phyloP scores from a whole-genome alignment of 2,113 vertebrate species.

The Copsychus sechellarum region DNA sequence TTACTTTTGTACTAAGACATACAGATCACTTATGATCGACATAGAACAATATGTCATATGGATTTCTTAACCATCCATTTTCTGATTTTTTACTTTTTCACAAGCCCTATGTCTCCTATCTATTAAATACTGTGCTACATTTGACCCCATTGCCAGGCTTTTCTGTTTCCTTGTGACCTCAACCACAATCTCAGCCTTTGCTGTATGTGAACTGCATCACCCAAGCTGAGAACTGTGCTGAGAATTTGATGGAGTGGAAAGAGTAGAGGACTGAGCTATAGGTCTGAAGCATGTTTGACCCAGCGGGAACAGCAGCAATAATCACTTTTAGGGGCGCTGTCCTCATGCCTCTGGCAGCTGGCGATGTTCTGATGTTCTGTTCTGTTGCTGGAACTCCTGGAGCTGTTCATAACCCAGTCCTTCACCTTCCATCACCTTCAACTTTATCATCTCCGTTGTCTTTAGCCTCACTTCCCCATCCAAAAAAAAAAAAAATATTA shows the following conservation, averaged over 20 bases:
- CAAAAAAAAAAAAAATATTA: background rate
- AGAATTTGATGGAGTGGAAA: background rate
- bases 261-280: background rate
- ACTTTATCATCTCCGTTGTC: background rate
- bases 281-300: background rate
- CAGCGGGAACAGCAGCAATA: background rate
- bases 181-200: background rate
- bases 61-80: background rate
- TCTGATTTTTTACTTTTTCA: background rate
- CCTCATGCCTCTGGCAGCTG: background rate
- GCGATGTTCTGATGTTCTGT: background rate
- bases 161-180: background rate
- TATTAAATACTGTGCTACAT: background rate
- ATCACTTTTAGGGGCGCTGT: background rate
- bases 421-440: background rate
- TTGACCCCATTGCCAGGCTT: background rate
- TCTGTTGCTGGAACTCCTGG: background rate
- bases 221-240: background rate
- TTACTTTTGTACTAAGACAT: background rate
- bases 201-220: background rate
- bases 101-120: background rate
- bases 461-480: background rate
- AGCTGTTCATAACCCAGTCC: background rate
- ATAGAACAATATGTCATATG: background rate
- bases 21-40: background rate